phyloP scores from a whole-genome alignment of 2,113 vertebrate genomes.

The Lanius collurio region DNA sequence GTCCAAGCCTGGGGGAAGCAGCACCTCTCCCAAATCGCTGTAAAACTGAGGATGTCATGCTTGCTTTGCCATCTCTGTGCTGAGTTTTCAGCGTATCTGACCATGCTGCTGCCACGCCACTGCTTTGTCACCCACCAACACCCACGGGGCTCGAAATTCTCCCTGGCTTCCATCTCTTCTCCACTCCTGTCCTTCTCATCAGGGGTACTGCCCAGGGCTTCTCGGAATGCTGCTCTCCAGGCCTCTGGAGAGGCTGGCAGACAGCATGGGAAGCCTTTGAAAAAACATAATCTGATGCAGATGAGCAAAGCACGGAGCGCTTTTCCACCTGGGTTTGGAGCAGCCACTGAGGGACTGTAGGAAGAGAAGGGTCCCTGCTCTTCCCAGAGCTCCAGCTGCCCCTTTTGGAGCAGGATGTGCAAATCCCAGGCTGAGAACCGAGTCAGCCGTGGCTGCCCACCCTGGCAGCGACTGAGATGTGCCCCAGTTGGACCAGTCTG shows the following conservation, averaged over 20 bases:
- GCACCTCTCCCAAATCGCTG: slow-evolving; percentile 47
- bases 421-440: neutral
- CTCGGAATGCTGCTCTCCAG: neutral
- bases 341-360: accelerated
- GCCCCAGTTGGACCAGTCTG: neutral
- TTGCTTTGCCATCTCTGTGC: slow-evolving; percentile 80
- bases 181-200: neutral
- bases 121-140: slow-evolving; percentile 68
- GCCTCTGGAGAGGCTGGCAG: neutral
- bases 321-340: neutral
- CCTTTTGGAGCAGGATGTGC: neutral
- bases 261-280: slow-evolving; percentile 20
- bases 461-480: accelerated
- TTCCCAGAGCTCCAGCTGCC: neutral
- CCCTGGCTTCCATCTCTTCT: slow-evolving; percentile 62
- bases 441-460: neutral
- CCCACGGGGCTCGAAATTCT: slow-evolving; percentile 77
- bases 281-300: neutral
- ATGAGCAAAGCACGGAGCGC: slow-evolving; percentile 50
- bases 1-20: slow-evolving; percentile 1
- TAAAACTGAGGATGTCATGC: slow-evolving; percentile 71
- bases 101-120: slow-evolving; percentile 69
- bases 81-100: slow-evolving; percentile 73
- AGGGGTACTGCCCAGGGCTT: slow-evolving; percentile 21
- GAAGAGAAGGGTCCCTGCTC: neutral